phyloP scores from a whole-genome alignment of 2,797 vertebrate species.

The Periophthalmus magnuspinnatus region DNA sequence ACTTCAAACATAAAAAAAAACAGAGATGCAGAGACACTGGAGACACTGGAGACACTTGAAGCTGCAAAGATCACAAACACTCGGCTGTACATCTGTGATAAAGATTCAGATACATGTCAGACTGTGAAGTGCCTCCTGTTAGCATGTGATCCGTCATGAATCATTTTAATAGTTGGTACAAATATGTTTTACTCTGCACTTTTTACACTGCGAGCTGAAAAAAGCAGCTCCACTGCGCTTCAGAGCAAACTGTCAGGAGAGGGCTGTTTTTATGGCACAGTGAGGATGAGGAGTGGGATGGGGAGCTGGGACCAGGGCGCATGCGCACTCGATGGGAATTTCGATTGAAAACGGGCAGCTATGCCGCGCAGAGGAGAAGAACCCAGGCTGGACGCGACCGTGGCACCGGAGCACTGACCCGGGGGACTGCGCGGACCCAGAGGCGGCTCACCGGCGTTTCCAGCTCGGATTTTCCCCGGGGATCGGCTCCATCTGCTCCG shows the following conservation, averaged over 20 bases:
- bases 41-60: constrained; percentile 1
- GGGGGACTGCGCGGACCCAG: constrained; percentile 60
- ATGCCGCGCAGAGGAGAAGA: constrained; percentile 71
- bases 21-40: background rate
- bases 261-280: constrained; percentile 16
- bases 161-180: background rate
- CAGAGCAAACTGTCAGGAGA: constrained; percentile 4
- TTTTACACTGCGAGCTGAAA: too few species aligned
- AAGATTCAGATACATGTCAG: too few species aligned
- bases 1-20: background rate
- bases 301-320: constrained; percentile 38
- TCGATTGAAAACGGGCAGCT: constrained; percentile 80
- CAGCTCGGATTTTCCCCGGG: constrained; percentile 50
- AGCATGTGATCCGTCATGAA: background rate
- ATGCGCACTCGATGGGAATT: constrained; percentile 70
- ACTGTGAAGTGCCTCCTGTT: background rate
- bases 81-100: background rate
- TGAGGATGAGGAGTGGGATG: constrained; percentile 11
- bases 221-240: background rate
- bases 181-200: background rate
- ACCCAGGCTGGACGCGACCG: constrained; percentile 69
- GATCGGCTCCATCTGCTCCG: constrained; percentile 42
- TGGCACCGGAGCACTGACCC: constrained; percentile 59
- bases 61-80: background rate
- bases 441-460: constrained; percentile 54